Evolutionary conservation across 1,140 invertebrate species (phyloP).

Genomic region (Ptiloglossa arizonensis): DNA sequence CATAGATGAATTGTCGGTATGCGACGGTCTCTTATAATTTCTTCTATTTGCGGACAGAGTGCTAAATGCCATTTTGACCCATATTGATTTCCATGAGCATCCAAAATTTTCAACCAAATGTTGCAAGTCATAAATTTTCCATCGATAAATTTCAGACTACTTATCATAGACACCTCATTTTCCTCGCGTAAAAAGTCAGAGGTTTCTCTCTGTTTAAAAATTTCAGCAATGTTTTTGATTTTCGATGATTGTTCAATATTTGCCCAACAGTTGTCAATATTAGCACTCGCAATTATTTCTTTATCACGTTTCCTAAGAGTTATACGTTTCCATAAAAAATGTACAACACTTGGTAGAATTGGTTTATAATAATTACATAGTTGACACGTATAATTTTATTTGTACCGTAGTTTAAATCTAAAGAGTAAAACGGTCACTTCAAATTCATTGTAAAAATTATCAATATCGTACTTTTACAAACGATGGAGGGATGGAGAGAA

Average conservation of each 20-base stretch:
- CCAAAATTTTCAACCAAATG: constrained; percentile 47
- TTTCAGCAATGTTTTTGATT: constrained; percentile 13
- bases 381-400: too few species aligned
- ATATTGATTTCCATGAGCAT: constrained; percentile 39
- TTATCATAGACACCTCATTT: constrained; percentile 26
- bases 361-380: too few species aligned
- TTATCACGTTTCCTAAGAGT: not conserved
- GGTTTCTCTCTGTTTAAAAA: constrained; percentile 14
- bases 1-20: constrained; percentile 36
- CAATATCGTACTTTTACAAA: too few species aligned
- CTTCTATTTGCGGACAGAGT: constrained; percentile 51
- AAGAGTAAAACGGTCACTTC: too few species aligned
- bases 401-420: too few species aligned
- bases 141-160: constrained; percentile 45
- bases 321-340: too few species aligned
- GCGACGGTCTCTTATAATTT: constrained; percentile 24
- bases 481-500: too few species aligned
- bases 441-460: too few species aligned
- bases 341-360: too few species aligned
- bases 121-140: constrained; percentile 34
- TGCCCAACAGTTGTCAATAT: too few species aligned
- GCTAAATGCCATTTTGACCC: constrained; percentile 54
- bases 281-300: not conserved
- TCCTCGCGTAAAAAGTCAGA: not conserved
- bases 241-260: not conserved